Base-by-base conservation (phyloP, 1,140 invertebrate species). In the Odontomachus brunneus region DNA sequence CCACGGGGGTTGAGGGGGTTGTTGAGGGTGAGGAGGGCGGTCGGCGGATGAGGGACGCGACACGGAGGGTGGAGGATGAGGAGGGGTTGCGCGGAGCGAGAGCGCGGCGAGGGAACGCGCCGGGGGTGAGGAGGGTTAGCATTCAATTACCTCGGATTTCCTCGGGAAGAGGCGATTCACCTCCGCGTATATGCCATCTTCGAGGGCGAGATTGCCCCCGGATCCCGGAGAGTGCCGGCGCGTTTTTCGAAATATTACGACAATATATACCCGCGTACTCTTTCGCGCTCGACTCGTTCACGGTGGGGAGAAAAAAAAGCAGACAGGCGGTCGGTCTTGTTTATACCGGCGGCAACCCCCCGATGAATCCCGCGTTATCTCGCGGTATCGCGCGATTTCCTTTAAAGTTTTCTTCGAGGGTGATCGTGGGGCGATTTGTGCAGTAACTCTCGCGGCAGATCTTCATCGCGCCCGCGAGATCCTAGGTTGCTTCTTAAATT, bases 111-210 rank as follows among this genome's bases (percentile, higher is more conserved):
- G 33, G 81, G 72, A 33, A 44, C 38, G 66, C 22, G 51, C 33
- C 51, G 66, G 57, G 51, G 67, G 85, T 83, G 57, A 82, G 86
- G 83, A 85, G 85, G 89, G 86, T 89, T 84, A 90, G 89, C 90
- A 93, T 94, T 94, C 93, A 94, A 94, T 94, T 94, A 94, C 93
- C 92, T 93, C 90, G 92, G 93, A 94, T 94, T 93, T 94, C 86
- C 92, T 91, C 89, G 86, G 89, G 88, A 91, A 93, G 89, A 90
- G 89, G 87, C 92, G 91, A 93, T 93, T 92, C 91, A 86, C 89
- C 88, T 89, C 83, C 83, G 83, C 89, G 85, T 92, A 90, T 92
- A 91, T 90, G 91, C 89, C 91, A 89, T 92, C 91, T 90, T 90
- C 89, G 84, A 75, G 86, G 76, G 82, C 88, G 91, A 93, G 91